phyloP scores from a whole-genome alignment of 2,888 invertebrate genomes.

The Mesoligia furuncula region DNA sequence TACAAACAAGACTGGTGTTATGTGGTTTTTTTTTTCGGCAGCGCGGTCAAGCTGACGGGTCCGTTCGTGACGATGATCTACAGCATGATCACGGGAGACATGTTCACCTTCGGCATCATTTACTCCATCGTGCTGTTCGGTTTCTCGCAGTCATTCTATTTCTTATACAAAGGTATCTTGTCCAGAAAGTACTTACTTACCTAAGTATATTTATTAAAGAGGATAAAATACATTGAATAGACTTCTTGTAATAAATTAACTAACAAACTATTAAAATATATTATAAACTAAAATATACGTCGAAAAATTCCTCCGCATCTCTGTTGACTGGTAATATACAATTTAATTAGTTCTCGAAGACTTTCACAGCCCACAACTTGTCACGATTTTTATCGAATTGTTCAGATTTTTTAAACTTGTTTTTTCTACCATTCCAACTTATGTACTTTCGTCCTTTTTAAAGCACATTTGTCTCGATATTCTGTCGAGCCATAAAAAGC shows the following conservation, averaged over 20 bases:
- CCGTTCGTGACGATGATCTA: conserved; percentile 99
- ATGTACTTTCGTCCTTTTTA: neutral
- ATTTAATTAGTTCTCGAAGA: neutral
- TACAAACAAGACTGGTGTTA: neutral
- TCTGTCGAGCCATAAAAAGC: too few species aligned
- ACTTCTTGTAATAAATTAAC: too few species aligned
- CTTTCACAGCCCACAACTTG: neutral
- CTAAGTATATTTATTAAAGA: too few species aligned
- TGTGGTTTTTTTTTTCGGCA: conserved; percentile 77
- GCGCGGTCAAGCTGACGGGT: conserved; percentile 98
- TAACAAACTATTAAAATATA: too few species aligned
- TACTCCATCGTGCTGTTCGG: conserved; percentile 98
- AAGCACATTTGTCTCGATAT: too few species aligned
- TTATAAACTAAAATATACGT: too few species aligned
- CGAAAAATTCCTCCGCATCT: too few species aligned
- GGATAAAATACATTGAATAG: too few species aligned
- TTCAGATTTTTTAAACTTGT: too few species aligned
- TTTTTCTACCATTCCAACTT: neutral
- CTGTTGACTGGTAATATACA: neutral
- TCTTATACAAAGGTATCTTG: conserved; percentile 94
- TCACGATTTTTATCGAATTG: neutral
- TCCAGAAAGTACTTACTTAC: neutral
- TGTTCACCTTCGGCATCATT: conserved; percentile 99
- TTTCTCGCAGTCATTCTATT: conserved; percentile 98
- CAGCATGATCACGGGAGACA: conserved; percentile 99